Conservation (phyloP, 2,113 vertebrate genomes). For the Malurus melanocephalus region DNA sequence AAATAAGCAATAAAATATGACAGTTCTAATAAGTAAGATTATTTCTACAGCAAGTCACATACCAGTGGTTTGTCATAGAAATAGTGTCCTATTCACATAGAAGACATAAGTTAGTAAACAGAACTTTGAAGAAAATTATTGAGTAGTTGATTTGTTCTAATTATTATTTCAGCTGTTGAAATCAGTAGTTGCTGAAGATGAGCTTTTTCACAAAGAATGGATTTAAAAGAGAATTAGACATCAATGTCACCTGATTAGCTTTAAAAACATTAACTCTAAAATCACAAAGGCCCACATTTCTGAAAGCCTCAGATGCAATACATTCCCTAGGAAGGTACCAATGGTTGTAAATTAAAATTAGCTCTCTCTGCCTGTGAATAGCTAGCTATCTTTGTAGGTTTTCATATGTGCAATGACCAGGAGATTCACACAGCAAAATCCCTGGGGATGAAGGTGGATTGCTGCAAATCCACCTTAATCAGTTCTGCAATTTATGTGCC, state of each 20-base stretch:
- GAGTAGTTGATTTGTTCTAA: background rate
- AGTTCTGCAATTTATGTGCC: background rate
- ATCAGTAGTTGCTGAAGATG: background rate
- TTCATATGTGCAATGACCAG: background rate
- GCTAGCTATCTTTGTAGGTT: background rate
- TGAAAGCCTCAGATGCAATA: background rate
- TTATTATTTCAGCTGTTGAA: background rate
- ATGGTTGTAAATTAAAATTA: background rate
- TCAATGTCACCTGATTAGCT: background rate
- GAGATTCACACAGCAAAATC: background rate
- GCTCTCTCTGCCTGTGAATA: background rate
- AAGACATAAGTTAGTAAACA: background rate
- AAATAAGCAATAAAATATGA: background rate
- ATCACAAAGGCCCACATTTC: background rate
- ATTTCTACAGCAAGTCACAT: background rate
- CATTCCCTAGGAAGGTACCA: background rate
- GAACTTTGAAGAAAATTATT: background rate
- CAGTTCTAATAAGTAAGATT: background rate
- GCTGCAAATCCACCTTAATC: background rate
- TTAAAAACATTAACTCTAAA: background rate
- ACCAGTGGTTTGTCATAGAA: background rate
- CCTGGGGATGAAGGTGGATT: background rate
- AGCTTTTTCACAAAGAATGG: background rate
- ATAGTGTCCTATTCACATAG: background rate
- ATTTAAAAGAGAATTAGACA: background rate